Conservation (phyloP, 92 coral and sea anemone genomes). For the Nematostella vectensis region DNA sequence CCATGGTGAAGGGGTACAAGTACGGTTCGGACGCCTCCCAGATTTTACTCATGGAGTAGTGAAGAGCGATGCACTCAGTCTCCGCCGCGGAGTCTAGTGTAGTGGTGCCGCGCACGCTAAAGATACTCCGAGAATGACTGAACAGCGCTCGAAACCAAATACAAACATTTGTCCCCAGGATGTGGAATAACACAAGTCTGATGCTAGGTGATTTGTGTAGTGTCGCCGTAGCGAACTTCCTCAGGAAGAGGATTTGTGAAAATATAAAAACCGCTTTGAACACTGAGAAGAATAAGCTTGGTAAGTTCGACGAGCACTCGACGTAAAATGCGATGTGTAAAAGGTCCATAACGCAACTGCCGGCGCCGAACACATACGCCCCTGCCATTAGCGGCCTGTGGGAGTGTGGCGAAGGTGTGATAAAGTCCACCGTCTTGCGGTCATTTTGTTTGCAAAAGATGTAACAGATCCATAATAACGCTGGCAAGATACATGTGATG, state of each 20-base stretch:
- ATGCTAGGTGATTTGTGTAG: constrained; percentile 90
- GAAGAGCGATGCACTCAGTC: constrained; percentile 54
- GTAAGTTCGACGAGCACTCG: constrained; percentile 84
- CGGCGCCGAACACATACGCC: constrained; percentile 91
- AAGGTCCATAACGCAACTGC: constrained; percentile 83
- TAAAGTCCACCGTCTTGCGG: constrained; percentile 85
- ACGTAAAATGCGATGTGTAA: constrained; percentile 86
- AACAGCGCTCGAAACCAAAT: constrained; percentile 90
- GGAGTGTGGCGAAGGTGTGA: constrained; percentile 75
- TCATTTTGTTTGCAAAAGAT: constrained; percentile 85
- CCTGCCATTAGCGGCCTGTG: constrained; percentile 96
- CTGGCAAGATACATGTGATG: constrained; percentile 89
- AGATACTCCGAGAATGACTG: constrained; percentile 70
- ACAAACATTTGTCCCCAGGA: constrained; percentile 90
- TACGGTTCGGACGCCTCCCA: constrained; percentile 91
- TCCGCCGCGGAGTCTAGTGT: constrained; percentile 47
- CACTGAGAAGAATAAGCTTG: constrained; percentile 83
- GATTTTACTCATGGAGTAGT: constrained; percentile 82
- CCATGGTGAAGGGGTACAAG: constrained; percentile 91
- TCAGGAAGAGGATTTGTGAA: constrained; percentile 80
- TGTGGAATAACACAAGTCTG: constrained; percentile 87
- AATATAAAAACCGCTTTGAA: constrained; percentile 88
- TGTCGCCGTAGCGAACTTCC: constrained; percentile 93
- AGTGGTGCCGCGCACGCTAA: constrained; percentile 34
- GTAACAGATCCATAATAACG: constrained; percentile 90